Evolutionary conservation across 2,113 vertebrate species (phyloP), one percentile per base, ranked within the genome.

Genomic region (Pyrgilauda ruficollis): DNA sequence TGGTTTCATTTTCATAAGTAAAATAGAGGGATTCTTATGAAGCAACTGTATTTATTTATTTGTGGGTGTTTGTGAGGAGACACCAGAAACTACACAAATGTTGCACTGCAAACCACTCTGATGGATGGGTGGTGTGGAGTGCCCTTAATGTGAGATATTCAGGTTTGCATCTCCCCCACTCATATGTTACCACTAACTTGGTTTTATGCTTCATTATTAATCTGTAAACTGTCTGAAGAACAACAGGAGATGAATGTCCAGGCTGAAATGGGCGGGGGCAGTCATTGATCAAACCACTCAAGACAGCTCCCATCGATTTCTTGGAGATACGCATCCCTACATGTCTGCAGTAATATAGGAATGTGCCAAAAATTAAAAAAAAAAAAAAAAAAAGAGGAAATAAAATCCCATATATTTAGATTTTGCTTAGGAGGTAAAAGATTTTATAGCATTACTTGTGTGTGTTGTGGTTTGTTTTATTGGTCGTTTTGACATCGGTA

Each of bases 191-290:
- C 89, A 87, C 87, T 96, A 96, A 93, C 93, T 96, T 87, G 84
- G 77, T 93, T 96, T 96, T 94, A 95, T 95, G 93, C 93, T 96
- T 95, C 96, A 91, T 96, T 96, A 96, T 97, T 96, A 96, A 96
- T 96, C 91, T 94, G 87, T 96, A 94, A 96, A 87, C 81, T 94
- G 91, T 83, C 91, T 94, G 62, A 77, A 87, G 74, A 95, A 96
- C 94, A 97, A 96, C 87, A 93, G 81, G 87, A 96, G 95, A 96
- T 0, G 21, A 94, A 96, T 96, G 84, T 85, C 87, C 87, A 85
- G 58, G 77, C 91, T 95, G 95, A 91, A 96, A 94, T 96, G 93
- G 89, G 95, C 0, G 26, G 91, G 41, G n/a, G 74, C 28, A 83
- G 87, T 72, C 77, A 94, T 94, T 95, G 89, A 95, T 97, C 93